Percentiles rank a stretch among this genome's conserved stretches.
These are phyloP conservation scores for Amphipyra tragopoginis DNA, from an alignment of 2,888 invertebrate genomes.

Conservation along the genomic window DNA sequence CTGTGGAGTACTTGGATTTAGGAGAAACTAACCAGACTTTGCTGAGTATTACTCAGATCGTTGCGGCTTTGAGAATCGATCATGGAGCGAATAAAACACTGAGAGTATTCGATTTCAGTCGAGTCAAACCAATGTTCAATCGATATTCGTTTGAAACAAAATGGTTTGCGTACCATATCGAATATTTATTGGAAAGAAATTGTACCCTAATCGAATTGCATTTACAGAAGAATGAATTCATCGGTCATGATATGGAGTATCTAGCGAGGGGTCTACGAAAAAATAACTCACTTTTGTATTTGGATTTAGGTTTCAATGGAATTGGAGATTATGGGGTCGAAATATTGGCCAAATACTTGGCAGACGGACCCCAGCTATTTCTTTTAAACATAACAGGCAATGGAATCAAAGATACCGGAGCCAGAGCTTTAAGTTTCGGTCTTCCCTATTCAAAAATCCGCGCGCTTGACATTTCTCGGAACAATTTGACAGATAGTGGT, in stretches of 20 bases:
- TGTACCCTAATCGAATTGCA: conserved; percentile 87
- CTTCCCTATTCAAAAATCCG: conserved; percentile 90
- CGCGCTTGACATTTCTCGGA: conserved; percentile 89
- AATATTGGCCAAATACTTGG: conserved; percentile 87
- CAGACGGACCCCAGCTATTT: conserved; percentile 83
- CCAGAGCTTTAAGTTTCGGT: conserved; percentile 87
- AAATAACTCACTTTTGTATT: conserved; percentile 87
- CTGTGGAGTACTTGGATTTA: conserved; percentile 87
- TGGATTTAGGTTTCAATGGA: conserved; percentile 90
- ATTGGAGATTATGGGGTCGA: conserved; percentile 91
- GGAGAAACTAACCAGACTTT: conserved; percentile 90
- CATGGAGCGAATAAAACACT: conserved; percentile 75
- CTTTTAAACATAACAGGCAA: conserved; percentile 90
- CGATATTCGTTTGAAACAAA: conserved; percentile 82
- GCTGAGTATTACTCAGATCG: conserved; percentile 88
- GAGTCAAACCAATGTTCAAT: conserved; percentile 77
- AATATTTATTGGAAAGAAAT: conserved; percentile 79
- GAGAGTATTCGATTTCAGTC: conserved; percentile 80
- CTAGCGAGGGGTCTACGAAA: conserved; percentile 84
- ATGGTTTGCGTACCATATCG: conserved; percentile 87
- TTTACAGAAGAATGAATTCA: conserved; percentile 90
- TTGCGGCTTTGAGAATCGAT: conserved; percentile 83
- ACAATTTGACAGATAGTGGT: conserved; percentile 88
- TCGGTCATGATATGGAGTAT: conserved; percentile 90
- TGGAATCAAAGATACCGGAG: conserved; percentile 88